Base-by-base conservation (phyloP, 2,113 vertebrate species). In the Haemorhous mexicanus region DNA sequence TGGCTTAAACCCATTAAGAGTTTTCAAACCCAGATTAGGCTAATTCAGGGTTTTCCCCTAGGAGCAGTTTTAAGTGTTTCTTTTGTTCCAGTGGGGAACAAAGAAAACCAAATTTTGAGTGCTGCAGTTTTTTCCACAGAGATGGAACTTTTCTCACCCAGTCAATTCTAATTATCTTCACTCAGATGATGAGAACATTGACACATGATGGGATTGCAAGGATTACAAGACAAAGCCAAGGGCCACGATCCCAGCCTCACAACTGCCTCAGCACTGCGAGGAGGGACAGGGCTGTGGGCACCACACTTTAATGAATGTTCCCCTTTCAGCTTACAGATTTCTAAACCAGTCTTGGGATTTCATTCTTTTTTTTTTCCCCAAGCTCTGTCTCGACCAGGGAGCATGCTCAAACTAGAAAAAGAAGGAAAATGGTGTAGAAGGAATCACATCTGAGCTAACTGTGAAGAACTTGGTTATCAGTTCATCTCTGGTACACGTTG, bases 21-120 rank as follows among this genome's bases (percentile, higher is more conserved):
- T 76, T 90, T 91, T 87, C 74, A 91, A 87, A 68, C 49, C 13
- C 62, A 85, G 68, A 91, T 93, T 84, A 93, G 41, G 73, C 55
- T 90, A 90, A 93, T 90, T 81, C 63, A 77, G 43, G 6, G 26
- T 7, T 73, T 90, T 74, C 14, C 79, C 82, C 24, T 8, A 55
- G 75, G 12, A 90, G 18, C 30, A 77, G 23, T 55, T 77, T 86
- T 59, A 83, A 92, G 33, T 44, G 17, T 49, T 64, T 79, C 37
- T 77, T 95, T 92, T 90, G 69, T 86, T 96, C 67, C 63, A 46
- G 2, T 21, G 7, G 19, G 20, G 35, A 90, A 80, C 83, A 95
- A 95, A 95, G 64, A 47, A 93, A 93, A 62, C 33, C n/a, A 91
- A 52, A 74, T 64, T 76, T 66, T 43, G 43, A 55, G 61, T 70